These are phyloP conservation scores for Omphaloscelis lunosa DNA, from an alignment of 2,888 invertebrate species.

Conservation along the genomic window DNA sequence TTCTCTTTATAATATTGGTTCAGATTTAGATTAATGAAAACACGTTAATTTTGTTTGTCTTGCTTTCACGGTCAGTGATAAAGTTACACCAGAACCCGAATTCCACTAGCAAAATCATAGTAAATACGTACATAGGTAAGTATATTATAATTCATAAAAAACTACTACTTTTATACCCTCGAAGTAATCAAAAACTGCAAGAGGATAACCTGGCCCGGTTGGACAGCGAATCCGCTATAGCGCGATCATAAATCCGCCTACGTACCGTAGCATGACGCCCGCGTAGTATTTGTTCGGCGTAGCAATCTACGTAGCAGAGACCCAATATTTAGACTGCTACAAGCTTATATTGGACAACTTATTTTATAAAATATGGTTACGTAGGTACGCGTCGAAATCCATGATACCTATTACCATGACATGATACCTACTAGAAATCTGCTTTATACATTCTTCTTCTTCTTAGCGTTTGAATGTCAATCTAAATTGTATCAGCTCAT, in stretches of 20 bases:
- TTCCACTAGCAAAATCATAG: background rate
- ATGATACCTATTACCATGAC: background rate
- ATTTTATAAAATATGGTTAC: background rate
- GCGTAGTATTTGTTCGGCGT: constrained; percentile 39
- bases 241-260: constrained; percentile 37
- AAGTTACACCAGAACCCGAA: background rate
- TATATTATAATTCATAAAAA: constrained; percentile 5
- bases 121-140: background rate
- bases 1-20: no score
- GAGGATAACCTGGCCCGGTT: background rate
- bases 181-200: constrained; percentile 20
- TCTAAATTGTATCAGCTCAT: background rate
- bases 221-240: constrained; percentile 5
- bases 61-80: constrained; percentile 1
- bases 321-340: constrained; percentile 9
- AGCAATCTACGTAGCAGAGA: constrained; percentile 37
- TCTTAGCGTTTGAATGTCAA: background rate
- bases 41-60: background rate
- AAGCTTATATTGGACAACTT: constrained; percentile 1
- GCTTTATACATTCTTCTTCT: background rate
- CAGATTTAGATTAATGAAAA: background rate
- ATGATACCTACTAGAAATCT: constrained; percentile 8
- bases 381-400: background rate
- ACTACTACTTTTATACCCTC: background rate
- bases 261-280: constrained; percentile 36